Evolutionary conservation across 2,888 invertebrate species (phyloP), one percentile per base, ranked within the genome.

Genomic region (Cepaea hortensis): DNA sequence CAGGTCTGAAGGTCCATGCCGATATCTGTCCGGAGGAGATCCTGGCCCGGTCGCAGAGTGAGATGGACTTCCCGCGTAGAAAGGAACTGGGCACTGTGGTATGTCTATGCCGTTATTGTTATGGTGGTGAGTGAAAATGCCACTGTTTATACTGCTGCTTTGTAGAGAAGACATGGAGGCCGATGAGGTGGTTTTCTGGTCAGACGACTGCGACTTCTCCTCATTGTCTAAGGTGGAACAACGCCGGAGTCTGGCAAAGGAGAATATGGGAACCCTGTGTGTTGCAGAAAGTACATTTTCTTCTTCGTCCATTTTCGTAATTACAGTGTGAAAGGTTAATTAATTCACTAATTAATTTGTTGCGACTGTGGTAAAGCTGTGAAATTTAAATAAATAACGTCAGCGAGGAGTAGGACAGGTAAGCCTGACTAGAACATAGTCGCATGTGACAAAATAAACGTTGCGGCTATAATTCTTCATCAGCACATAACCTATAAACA

Each of bases 141-240:
- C 73, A 18, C 23, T 23, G 80, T 35, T 72, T 13, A 35, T 79
- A 72, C 70, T 79, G 18, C n/a, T 77, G 18, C n/a, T 77, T n/a
- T 85, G 80, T n/a, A 85, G 62, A 68, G 80, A 79, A 20, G 85
- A 85, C 85, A 85, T 80, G 1, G 85, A 85, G 7, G 84, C 46
- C n/a, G 85, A 85, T 9, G 61, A 79, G 11, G 85, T 9, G n/a
- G 80, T 80, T 68, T 80, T 80, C 50, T 79, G 46, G 11, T 85
- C 85, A 61, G 15, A 3, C 18, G 80, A 18, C 48, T 48, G n/a
- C 3, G 50, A 50, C 61, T 85, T 68, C 18, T 79, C 85, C 13
- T 85, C 80, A 46, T 80, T 80, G 80, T 85, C 85, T 80, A 85
- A 11, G 7, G 85, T 85, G 3, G 85, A 80, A 46, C 85, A 85